phyloP scores from a whole-genome alignment of 2,113 vertebrate genomes.

The Antennarius striatus region DNA sequence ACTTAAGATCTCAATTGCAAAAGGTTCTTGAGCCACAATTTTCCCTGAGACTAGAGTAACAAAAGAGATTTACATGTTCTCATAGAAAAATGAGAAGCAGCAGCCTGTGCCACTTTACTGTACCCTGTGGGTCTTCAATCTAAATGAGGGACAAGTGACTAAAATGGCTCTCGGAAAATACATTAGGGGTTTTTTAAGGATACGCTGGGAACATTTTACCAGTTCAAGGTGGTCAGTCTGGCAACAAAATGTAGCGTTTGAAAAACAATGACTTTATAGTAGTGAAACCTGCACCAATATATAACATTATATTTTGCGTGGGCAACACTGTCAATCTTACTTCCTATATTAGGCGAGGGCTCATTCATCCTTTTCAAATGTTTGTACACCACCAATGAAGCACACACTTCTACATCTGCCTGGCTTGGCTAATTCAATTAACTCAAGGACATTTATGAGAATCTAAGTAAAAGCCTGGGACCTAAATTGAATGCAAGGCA shows the following conservation, averaged over 20 bases:
- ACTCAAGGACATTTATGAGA: slow-evolving; percentile 56
- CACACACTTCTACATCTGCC: slow-evolving; percentile 37
- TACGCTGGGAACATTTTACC: slow-evolving; percentile 12
- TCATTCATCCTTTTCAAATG: slow-evolving; percentile 40
- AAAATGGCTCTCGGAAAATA: slow-evolving; percentile 18
- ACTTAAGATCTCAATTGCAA: background rate
- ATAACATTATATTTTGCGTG: slow-evolving; percentile 15
- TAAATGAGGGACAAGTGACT: slow-evolving; percentile 13
- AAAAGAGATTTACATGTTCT: background rate
- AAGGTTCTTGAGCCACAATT: slow-evolving; percentile 14
- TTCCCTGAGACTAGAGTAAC: background rate
- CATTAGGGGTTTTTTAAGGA: background rate
- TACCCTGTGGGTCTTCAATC: slow-evolving; percentile 10
- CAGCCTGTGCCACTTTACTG: background rate
- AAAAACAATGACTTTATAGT: background rate
- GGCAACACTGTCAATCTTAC: slow-evolving; percentile 8
- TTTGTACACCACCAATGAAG: slow-evolving; percentile 14
- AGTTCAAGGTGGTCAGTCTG: background rate
- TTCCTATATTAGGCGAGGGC: background rate
- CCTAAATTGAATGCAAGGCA: slow-evolving; percentile 51
- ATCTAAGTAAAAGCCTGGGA: slow-evolving; percentile 45
- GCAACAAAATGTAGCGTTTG: background rate
- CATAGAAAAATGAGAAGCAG: slow-evolving; percentile 15
- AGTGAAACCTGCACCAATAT: slow-evolving; percentile 11
- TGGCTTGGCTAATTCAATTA: slow-evolving; percentile 57